Conservation (phyloP, 2,888 invertebrate genomes). For the Apamea monoglypha region DNA sequence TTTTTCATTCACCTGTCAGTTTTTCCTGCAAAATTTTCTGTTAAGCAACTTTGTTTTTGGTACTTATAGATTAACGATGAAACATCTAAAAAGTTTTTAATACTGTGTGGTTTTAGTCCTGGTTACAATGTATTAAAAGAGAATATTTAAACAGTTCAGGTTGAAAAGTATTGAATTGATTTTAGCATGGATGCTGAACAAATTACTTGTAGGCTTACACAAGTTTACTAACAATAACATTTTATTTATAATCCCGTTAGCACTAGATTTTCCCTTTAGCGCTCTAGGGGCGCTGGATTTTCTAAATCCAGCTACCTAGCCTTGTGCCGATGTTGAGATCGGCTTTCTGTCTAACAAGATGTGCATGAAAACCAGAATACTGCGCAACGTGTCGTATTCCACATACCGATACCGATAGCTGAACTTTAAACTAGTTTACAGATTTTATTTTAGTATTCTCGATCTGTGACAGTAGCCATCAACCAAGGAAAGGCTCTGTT, state of each 20-base stretch:
- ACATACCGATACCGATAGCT: neutral
- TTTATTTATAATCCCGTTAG: neutral
- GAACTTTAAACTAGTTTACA: neutral
- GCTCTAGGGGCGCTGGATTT: neutral
- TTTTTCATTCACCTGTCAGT: slow-evolving; percentile 68
- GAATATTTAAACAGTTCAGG: neutral
- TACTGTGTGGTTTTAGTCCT: neutral
- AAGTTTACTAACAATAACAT: neutral
- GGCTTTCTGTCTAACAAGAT: neutral
- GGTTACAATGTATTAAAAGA: too few relatives aligned
- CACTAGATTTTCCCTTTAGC: neutral
- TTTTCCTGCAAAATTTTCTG: slow-evolving; percentile 26
- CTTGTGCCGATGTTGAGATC: too few relatives aligned
- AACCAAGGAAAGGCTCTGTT: neutral
- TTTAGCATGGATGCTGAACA: neutral
- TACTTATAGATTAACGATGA: neutral
- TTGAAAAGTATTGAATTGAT: neutral
- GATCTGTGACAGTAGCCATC: neutral
- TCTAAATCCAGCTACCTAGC: slow-evolving; percentile 3
- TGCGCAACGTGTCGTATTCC: neutral
- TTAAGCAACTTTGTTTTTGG: slow-evolving; percentile 6
- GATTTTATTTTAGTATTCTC: neutral
- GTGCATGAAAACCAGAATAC: neutral
- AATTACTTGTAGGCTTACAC: neutral
- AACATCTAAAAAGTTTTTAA: neutral